Evolutionary conservation across 2,797 vertebrate species (phyloP), one percentile per base, ranked within the genome.

Genomic region (Centropyge bicolor): DNA sequence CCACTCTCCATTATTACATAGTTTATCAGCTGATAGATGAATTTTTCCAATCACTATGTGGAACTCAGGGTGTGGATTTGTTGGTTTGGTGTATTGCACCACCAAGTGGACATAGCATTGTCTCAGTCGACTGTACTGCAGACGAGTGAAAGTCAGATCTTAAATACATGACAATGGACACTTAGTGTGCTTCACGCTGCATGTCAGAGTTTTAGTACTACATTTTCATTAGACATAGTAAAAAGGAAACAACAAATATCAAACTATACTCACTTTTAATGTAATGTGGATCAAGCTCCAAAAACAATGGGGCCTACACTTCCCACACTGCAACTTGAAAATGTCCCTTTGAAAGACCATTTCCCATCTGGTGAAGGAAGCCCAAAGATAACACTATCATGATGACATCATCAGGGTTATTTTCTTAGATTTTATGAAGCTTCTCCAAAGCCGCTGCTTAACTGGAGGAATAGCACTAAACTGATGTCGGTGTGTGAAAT

Each of bases 51-150:
- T 12, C 16, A 6, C 14, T 13, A 8, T 41, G 14, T 17, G 5
- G 14, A 20, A 16, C 4, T 52, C 46, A 31, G 31, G 5, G 4
- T 35, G 27, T 64, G 24, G 16, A 31, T 71, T 8, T 64, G 20
- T 63, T 51, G 46, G 7, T 27, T 74, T 66, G 49, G 61, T 62
- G 12, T 73, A 48, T 62, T 45, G 62, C 62, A 56, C 80, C 87
- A 57, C 77, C 73, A 41, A 55, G 86, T 88, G 85, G 86, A 43
- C 69, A 57, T 7, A 40, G n/a, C 1, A 1, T 12, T 57, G 35
- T 20, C 43, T 24, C 0, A 11, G 0, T 48, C n/a, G 36, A 17
- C 40, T 68, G n/a, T 24, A 46, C 20, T 55, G 22, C 8, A 57
- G 19, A 19, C 2, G 6, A 11, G 19, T 49, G 11, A 20, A 6